Conservation (phyloP, 2,797 vertebrate genomes). For the Zenarchopterus dispar region DNA sequence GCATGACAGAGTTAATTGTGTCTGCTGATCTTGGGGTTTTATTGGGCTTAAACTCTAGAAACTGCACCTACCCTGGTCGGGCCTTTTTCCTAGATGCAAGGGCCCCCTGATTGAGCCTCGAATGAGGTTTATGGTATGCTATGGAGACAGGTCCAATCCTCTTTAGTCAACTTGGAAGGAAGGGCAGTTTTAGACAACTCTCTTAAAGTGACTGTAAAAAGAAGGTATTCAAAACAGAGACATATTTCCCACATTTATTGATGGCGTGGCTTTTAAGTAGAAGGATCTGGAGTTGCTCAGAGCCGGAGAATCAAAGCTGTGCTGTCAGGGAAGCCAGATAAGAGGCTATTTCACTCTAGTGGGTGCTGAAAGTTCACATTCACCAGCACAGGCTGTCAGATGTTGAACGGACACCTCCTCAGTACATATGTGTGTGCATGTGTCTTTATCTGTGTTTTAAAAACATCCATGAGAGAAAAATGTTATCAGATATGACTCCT, state of each 20-base stretch:
- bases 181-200: neutral
- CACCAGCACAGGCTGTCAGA: conserved; percentile 38
- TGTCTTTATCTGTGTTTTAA: conserved; percentile 9
- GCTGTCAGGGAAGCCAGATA: conserved; percentile 56
- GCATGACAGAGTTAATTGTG: conserved; percentile 69
- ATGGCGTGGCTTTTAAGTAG: neutral
- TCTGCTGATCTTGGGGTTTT: conserved; percentile 64
- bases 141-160: conserved; percentile 5
- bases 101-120: conserved; percentile 20
- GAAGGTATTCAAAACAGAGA: neutral
- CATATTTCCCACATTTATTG: neutral
- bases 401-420: conserved; percentile 24
- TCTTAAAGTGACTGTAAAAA: neutral
- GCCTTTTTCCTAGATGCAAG: conserved; percentile 72
- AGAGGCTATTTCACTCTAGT: conserved; percentile 55
- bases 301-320: conserved; percentile 47
- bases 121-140: conserved; percentile 5
- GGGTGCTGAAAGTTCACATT: conserved; percentile 67
- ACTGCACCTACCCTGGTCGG: conserved; percentile 61
- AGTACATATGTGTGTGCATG: neutral
- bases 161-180: conserved; percentile 1
- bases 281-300: conserved; percentile 60
- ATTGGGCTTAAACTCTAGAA: conserved; percentile 63
- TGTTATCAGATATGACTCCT: neutral
- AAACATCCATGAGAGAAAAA: conserved; percentile 1